These are phyloP conservation scores for Eledona agricola DNA, from an alignment of 2,888 invertebrate genomes.

Conservation along the genomic window DNA sequence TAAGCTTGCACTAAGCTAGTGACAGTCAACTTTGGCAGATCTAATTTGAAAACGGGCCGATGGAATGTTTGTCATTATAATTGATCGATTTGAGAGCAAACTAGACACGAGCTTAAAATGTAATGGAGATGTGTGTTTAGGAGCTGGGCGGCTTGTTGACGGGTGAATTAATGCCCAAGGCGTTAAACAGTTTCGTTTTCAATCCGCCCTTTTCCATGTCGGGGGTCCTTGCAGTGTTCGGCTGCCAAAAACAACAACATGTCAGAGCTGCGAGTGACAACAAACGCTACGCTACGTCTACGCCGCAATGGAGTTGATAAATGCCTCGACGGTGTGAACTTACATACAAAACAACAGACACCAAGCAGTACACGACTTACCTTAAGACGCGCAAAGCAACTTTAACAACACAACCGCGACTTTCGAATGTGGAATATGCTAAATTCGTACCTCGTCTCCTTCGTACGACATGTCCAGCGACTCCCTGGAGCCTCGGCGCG, in stretches of 20 bases:
- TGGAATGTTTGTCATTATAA: constrained; percentile 23
- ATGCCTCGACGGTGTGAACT: constrained; percentile 38
- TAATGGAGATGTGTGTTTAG: constrained; percentile 46
- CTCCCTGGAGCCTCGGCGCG: constrained; percentile 76
- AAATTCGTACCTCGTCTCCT: constrained; percentile 73
- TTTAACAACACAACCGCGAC: constrained; percentile 4
- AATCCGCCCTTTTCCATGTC: constrained; percentile 78
- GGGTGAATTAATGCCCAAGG: constrained; percentile 80
- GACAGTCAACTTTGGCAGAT: no score
- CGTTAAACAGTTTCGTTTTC: constrained; percentile 87
- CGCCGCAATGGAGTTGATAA: constrained; percentile 57
- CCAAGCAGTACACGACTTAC: constrained; percentile 32
- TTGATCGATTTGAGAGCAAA: constrained; percentile 5
- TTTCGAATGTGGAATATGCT: background rate
- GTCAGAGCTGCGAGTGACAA: constrained; percentile 28
- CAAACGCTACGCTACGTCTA: constrained; percentile 19
- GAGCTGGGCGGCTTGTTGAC: constrained; percentile 60
- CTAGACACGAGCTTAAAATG: constrained; percentile 34
- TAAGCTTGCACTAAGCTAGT: constrained; percentile 30
- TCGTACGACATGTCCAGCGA: constrained; percentile 77
- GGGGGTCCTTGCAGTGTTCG: constrained; percentile 72
- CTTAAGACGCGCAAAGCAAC: constrained; percentile 36
- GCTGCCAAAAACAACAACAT: constrained; percentile 61
- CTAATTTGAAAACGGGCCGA: constrained; percentile 10
- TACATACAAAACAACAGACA: constrained; percentile 10